Conservation (phyloP, 2,888 invertebrate genomes). For the Apeira syringaria region DNA sequence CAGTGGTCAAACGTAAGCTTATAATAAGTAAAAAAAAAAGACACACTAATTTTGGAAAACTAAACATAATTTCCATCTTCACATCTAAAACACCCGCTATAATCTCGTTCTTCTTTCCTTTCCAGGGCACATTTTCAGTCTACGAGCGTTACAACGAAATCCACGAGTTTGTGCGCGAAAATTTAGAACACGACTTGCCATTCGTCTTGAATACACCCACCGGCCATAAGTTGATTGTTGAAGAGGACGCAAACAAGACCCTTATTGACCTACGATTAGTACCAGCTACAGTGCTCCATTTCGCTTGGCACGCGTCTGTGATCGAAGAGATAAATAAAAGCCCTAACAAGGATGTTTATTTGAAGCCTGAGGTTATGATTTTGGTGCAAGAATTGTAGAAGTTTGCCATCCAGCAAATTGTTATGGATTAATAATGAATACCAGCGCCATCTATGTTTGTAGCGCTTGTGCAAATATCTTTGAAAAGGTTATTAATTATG, state of each 20-base stretch:
- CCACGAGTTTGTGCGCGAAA: slow-evolving; percentile 91
- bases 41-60: too few relatives aligned
- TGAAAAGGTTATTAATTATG: too few relatives aligned
- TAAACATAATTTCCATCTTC: too few relatives aligned
- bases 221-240: slow-evolving; percentile 85
- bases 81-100: too few relatives aligned
- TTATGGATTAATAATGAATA: too few relatives aligned
- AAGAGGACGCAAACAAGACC: slow-evolving; percentile 87
- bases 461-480: too few relatives aligned
- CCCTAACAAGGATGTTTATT: slow-evolving; percentile 83
- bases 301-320: slow-evolving; percentile 86
- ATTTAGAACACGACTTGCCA: slow-evolving; percentile 87
- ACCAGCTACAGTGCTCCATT: slow-evolving; percentile 92
- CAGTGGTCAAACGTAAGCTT: too few relatives aligned
- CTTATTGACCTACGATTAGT: slow-evolving; percentile 91
- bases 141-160: slow-evolving; percentile 90
- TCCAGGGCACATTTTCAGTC: slow-evolving; percentile 94
- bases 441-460: background rate
- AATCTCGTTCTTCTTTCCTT: too few relatives aligned
- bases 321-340: slow-evolving; percentile 76
- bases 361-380: slow-evolving; percentile 91
- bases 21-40: too few relatives aligned
- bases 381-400: slow-evolving; percentile 84
- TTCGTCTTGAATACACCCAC: slow-evolving; percentile 88
- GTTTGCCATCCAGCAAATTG: too few relatives aligned